These are phyloP conservation scores for Ovibos moschatus DNA, from an alignment of 2,113 vertebrate genomes.

Conservation along the genomic window DNA sequence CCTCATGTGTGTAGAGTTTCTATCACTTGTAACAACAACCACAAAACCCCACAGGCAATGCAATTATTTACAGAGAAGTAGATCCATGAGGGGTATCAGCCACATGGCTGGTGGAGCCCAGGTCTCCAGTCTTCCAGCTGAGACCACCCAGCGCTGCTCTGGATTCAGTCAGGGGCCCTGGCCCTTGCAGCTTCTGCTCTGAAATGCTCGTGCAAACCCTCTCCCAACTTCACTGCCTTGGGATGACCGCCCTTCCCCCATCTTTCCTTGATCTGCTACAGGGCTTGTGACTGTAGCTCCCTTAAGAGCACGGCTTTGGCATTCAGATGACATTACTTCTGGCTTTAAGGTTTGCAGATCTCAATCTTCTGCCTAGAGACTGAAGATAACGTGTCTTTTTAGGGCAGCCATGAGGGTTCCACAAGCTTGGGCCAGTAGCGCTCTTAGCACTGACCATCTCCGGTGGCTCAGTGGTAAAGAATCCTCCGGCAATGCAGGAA, in stretches of 20 bases:
- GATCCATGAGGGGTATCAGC: not conserved
- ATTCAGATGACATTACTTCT: not conserved
- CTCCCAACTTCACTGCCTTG: not conserved
- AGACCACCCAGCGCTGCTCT: not conserved
- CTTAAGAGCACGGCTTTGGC: too few relatives aligned
- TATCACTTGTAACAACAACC: not conserved
- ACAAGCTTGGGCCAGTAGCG: accelerated
- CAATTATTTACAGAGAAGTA: not conserved
- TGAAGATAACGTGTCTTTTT: not conserved
- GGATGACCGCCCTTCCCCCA: not conserved
- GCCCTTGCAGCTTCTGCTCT: not conserved
- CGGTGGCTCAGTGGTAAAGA: not conserved
- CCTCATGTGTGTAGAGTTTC: not conserved
- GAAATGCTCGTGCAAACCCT: not conserved
- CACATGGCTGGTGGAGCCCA: accelerated
- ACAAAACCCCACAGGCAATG: not conserved
- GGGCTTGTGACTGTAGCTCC: not conserved
- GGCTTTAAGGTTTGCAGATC: not conserved
- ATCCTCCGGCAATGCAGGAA: not conserved
- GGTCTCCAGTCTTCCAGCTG: accelerated
- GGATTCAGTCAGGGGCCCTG: not conserved
- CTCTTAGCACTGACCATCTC: not conserved
- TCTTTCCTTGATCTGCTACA: not conserved
- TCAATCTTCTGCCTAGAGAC: not conserved
- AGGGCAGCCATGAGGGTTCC: not conserved